Evolutionary conservation across 2,797 vertebrate species (phyloP).

Genomic region (Alauda arvensis): DNA sequence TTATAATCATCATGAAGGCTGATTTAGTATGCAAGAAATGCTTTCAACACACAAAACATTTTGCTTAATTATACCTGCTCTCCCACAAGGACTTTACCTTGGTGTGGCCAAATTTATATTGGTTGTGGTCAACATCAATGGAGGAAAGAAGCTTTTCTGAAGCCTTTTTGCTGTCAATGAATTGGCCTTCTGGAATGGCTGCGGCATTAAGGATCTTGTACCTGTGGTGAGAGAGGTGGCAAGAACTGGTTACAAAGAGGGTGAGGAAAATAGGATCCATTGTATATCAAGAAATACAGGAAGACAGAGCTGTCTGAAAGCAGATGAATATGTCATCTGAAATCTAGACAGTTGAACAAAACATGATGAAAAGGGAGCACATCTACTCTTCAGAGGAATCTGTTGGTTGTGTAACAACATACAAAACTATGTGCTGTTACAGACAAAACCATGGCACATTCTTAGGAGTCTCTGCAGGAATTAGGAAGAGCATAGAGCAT

Average conservation of each 20-base stretch:
- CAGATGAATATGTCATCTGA: neutral
- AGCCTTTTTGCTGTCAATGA: slow-evolving; percentile 89
- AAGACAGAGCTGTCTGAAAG: neutral
- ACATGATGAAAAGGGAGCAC: neutral
- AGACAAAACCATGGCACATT: neutral
- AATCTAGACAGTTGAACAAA: neutral
- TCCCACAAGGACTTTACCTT: slow-evolving; percentile 74
- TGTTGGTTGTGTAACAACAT: neutral
- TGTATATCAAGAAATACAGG: neutral
- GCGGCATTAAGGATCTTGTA: slow-evolving; percentile 88
- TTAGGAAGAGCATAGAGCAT: neutral
- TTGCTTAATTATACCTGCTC: neutral
- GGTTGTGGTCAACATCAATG: slow-evolving; percentile 82
- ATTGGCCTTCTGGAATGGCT: slow-evolving; percentile 87
- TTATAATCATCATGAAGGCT: neutral
- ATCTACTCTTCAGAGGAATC: neutral
- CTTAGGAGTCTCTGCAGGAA: neutral
- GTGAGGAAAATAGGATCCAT: neutral
- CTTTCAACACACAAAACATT: neutral
- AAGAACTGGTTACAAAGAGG: neutral
- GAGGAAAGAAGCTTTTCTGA: slow-evolving; percentile 86
- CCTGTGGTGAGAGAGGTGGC: slow-evolving; percentile 59
- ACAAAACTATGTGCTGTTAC: neutral
- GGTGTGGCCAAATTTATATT: slow-evolving; percentile 88
- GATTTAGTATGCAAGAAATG: neutral